phyloP scores from a whole-genome alignment of 2,113 vertebrate species.

The Saimiri boliviensis region DNA sequence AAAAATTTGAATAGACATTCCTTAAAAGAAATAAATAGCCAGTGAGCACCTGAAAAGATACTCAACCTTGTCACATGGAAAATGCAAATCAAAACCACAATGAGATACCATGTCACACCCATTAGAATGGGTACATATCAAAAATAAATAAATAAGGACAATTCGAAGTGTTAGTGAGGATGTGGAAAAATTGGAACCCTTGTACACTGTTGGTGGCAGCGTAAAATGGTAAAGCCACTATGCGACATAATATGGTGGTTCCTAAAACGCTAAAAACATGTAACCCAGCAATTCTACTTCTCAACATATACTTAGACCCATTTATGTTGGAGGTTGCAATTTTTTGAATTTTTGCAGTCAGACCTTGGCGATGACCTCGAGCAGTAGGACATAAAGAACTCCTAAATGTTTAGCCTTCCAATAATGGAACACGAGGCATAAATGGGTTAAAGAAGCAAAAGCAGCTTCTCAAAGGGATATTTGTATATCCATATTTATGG shows the following conservation, averaged over 20 bases:
- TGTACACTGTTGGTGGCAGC: background rate
- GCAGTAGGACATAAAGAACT: no score
- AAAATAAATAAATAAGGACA: background rate
- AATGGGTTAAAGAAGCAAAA: background rate
- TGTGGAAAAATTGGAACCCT: background rate
- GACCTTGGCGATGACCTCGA: no score
- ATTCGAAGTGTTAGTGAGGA: background rate
- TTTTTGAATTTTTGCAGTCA: no score
- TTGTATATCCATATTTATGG: background rate
- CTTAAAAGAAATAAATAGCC: background rate
- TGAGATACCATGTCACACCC: background rate
- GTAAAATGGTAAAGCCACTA: background rate
- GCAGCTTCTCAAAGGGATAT: background rate
- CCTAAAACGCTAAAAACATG: background rate
- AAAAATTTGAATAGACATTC: background rate
- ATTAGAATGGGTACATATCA: background rate
- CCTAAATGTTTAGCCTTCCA: no score
- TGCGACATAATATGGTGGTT: background rate
- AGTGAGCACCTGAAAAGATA: background rate
- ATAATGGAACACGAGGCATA: no score
- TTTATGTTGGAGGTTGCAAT: no score
- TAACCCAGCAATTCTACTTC: background rate
- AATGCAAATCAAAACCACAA: background rate
- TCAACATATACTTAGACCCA: no score
- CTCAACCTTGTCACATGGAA: background rate